Conservation (phyloP, 2,113 vertebrate genomes). For the Anolis carolinensis region DNA sequence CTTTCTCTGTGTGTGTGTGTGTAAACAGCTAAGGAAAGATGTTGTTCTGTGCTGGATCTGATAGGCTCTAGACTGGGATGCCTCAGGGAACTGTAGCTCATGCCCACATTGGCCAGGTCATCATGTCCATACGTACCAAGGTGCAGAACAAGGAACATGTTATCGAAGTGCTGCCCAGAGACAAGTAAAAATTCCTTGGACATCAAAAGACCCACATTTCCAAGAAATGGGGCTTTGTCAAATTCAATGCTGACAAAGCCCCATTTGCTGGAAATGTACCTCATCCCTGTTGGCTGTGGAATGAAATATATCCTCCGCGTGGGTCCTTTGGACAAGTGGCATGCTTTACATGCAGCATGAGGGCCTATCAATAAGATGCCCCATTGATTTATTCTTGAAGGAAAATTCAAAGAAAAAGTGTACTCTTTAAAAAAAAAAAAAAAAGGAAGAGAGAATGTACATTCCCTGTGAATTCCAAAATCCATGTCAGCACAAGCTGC, state of each 20-base stretch:
- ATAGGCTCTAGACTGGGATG: conserved; percentile 93
- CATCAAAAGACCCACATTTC: conserved; percentile 95
- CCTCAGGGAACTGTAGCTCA: conserved; percentile 89
- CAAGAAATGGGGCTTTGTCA: conserved; percentile 94
- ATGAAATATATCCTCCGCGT: no score
- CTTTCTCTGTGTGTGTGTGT: no score
- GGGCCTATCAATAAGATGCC: no score
- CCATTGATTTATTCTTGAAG: no score
- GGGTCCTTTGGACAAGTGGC: no score
- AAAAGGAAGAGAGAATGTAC: no score
- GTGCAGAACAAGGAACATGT: conserved; percentile 90
- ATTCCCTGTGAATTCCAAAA: no score
- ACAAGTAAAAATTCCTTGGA: conserved; percentile 93
- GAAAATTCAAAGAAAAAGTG: no score
- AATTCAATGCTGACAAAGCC: conserved; percentile 86
- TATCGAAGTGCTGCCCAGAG: conserved; percentile 86
- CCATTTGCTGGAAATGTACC: conserved; percentile 88
- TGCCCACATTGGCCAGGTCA: conserved; percentile 91
- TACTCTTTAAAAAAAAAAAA: no score
- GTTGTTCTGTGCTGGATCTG: conserved; percentile 92
- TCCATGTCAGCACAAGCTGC: no score
- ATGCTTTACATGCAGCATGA: no score
- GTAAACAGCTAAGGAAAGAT: conserved; percentile 80
- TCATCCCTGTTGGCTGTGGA: conserved; percentile 88
- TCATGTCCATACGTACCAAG: conserved; percentile 94